phyloP scores from a whole-genome alignment of 2,888 invertebrate genomes.

The Antheraea assamensis region DNA sequence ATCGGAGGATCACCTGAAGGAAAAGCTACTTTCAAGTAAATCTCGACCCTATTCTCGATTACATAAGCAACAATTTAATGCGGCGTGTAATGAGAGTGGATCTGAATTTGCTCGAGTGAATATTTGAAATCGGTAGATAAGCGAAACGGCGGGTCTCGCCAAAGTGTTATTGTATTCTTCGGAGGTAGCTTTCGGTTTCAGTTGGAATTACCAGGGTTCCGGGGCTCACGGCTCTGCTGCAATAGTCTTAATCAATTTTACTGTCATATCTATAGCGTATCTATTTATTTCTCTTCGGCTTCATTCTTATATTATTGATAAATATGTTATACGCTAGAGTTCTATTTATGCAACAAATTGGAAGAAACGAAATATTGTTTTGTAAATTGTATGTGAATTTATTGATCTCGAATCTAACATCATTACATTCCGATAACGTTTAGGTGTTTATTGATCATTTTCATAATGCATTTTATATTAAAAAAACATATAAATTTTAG shows the following conservation, averaged over 20 bases:
- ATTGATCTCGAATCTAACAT: too few species aligned
- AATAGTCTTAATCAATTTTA: conserved; percentile 14
- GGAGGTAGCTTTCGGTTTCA: conserved; percentile 4
- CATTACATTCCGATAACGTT: too few species aligned
- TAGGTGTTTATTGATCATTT: too few species aligned
- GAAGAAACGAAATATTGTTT: too few species aligned
- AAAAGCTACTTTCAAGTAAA: background rate
- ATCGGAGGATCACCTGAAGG: conserved; percentile 14
- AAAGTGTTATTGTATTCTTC: conserved; percentile 13
- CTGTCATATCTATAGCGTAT: conserved; percentile 5
- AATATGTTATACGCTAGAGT: too few species aligned
- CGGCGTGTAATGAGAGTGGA: background rate
- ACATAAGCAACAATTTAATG: background rate
- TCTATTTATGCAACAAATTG: too few species aligned
- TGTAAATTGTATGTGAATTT: too few species aligned
- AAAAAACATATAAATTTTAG: too few species aligned
- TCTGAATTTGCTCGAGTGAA: conserved; percentile 31
- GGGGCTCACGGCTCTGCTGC: background rate
- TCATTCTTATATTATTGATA: background rate
- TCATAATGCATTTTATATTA: too few species aligned
- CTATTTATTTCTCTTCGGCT: background rate
- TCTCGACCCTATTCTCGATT: background rate
- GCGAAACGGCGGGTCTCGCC: conserved; percentile 29
- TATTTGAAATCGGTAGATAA: conserved; percentile 36
- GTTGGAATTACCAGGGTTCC: background rate